Conservation (phyloP, 2,797 vertebrate species). For the Eutrigla gurnardus region DNA sequence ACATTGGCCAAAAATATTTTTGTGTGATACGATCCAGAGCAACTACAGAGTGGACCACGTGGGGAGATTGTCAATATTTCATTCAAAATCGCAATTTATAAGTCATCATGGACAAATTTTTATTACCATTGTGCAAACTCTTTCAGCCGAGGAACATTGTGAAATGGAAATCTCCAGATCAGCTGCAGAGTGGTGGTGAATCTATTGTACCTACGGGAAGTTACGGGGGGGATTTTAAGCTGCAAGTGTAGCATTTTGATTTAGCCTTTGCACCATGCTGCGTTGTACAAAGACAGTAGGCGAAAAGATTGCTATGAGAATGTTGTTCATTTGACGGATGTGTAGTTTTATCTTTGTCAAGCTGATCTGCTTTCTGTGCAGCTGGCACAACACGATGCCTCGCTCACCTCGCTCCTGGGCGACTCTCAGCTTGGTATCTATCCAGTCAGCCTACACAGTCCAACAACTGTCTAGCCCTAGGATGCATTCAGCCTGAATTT, state of each 20-base stretch:
- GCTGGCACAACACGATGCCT: slow-evolving; percentile 42
- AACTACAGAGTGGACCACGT: neutral
- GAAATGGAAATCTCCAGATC: neutral
- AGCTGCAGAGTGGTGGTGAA: neutral
- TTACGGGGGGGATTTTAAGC: neutral
- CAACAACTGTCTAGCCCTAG: slow-evolving; percentile 58
- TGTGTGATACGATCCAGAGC: neutral
- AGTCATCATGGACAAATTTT: neutral
- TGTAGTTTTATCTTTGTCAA: slow-evolving; percentile 53
- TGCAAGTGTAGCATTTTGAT: neutral
- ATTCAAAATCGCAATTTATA: neutral
- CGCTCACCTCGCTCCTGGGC: slow-evolving; percentile 63
- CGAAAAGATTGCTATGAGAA: neutral
- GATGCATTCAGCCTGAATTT: slow-evolving; percentile 61
- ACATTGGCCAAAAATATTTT: too few species aligned
- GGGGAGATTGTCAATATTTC: neutral
- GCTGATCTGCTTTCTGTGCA: slow-evolving; percentile 49
- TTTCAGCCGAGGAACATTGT: neutral
- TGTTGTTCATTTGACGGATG: slow-evolving; percentile 35
- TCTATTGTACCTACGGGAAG: neutral
- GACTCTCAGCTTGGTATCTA: slow-evolving; percentile 54
- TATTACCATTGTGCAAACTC: neutral
- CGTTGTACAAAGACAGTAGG: slow-evolving; percentile 20
- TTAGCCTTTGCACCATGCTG: neutral
- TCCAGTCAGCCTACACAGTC: slow-evolving; percentile 57